Evolutionary conservation across 2,888 invertebrate genomes (phyloP), one percentile per base, ranked within the genome.

Genomic region (Sisyra terminalis): DNA sequence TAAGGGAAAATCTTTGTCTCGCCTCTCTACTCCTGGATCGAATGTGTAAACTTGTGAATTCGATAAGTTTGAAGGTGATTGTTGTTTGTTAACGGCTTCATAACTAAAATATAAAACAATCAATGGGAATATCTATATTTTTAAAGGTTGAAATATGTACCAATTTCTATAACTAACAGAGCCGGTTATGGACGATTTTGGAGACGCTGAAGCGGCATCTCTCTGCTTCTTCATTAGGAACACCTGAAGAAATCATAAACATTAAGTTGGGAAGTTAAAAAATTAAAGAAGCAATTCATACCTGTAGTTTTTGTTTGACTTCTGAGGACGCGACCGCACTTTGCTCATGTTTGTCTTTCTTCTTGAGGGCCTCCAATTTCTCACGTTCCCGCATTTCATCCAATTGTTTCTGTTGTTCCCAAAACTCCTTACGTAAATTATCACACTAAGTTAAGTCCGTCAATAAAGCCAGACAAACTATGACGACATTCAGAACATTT

Each of bases 281-380:
- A n/a, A n/a, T n/a, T n/a, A n/a, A n/a, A n/a, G 17, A 3, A n/a
- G n/a, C n/a, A n/a, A n/a, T n/a, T 37, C 47, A 50, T 57, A 83
- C 89, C 74, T 90, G 90, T 53, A 94, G 70, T 57, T 89, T 87
- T 67, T 90, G 90, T 63, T 94, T 96, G 57, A 96, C 96, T 66
- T 93, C 93, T 15, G 87, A 82, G 50, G 93, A 94, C 50, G 96
- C 94, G 56, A 92, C 84, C 44, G 94, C 94, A 66, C 92, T 92
- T 67, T 90, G 89, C 61, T 92, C 90, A 58, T 86, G 84, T 62
- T 90, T 90, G 63, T 92, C 89, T 62, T 93, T 92, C 66, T 90
- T 89, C 57, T 86, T 78, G 54, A 92, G 71, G 50, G 84, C 81
- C 56, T 90, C 88, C 50, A 86, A 71, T 53, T 81, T 72, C 59